These are phyloP conservation scores for Greenwoodochromis staneri DNA, from an alignment of 2,113 vertebrate genomes.

Conservation along the genomic window DNA sequence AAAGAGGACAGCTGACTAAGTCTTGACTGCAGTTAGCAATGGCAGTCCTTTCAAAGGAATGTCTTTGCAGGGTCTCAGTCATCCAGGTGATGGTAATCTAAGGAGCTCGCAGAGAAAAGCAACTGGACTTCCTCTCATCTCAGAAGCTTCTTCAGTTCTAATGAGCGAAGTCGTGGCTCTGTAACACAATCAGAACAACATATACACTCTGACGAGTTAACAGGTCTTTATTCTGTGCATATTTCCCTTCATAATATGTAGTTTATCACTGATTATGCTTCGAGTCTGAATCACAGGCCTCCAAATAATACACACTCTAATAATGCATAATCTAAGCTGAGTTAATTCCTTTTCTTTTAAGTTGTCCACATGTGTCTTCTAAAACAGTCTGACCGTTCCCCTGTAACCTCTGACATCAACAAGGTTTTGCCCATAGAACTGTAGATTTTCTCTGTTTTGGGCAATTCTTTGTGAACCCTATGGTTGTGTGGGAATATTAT, in stretches of 20 bases:
- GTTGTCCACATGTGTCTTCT: neutral
- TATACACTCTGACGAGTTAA: neutral
- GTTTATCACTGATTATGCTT: neutral
- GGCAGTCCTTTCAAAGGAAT: neutral
- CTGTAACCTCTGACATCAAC: neutral
- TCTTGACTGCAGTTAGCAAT: neutral
- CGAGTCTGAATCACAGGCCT: neutral
- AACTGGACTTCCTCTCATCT: neutral
- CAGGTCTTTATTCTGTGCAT: neutral
- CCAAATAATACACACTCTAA: neutral
- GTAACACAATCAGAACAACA: neutral
- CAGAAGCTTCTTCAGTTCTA: neutral
- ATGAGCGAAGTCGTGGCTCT: neutral
- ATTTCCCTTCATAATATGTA: neutral
- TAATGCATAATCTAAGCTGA: neutral
- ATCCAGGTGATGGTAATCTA: neutral
- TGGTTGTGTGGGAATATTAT: neutral
- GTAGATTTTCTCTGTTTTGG: neutral
- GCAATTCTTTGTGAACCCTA: neutral
- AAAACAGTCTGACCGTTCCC: neutral
- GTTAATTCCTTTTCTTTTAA: neutral
- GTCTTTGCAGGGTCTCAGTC: neutral
- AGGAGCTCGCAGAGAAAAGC: neutral
- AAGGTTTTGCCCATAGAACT: neutral
- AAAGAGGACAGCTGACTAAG: neutral